Conservation (phyloP, 1,140 invertebrate species). For the Lethrus apterus region DNA sequence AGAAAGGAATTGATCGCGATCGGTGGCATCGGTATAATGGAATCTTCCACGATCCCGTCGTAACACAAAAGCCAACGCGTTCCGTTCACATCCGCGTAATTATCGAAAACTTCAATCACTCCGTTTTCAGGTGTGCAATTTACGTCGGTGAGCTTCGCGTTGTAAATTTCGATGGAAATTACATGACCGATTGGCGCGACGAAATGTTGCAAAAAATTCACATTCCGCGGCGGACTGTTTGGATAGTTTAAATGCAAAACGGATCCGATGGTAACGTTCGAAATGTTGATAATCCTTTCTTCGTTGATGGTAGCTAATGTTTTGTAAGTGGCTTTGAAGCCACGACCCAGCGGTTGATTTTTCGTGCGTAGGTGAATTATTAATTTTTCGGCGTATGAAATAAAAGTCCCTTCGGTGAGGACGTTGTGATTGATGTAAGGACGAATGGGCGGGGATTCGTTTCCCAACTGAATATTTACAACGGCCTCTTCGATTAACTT, state of each 20-base stretch:
- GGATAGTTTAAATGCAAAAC: conserved; percentile 52
- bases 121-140: conserved; percentile 40
- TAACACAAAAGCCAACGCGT: conserved; percentile 57
- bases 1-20: conserved; percentile 55
- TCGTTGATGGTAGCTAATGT: conserved; percentile 36
- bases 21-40: conserved; percentile 38
- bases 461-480: conserved; percentile 49
- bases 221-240: conserved; percentile 41
- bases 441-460: conserved; percentile 40
- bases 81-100: conserved; percentile 58
- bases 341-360: conserved; percentile 47
- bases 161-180: conserved; percentile 47
- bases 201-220: conserved; percentile 48
- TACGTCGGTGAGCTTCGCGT: conserved; percentile 38
- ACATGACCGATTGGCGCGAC: conserved; percentile 50
- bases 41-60: conserved; percentile 31
- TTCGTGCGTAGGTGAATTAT: conserved; percentile 51
- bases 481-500: conserved; percentile 38
- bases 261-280: conserved; percentile 36
- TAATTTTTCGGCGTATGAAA: conserved; percentile 51
- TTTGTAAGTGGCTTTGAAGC: conserved; percentile 54
- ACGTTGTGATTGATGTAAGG: conserved; percentile 45
- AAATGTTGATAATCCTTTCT: conserved; percentile 37
- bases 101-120: conserved; percentile 54
- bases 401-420: conserved; percentile 52